phyloP scores from a whole-genome alignment of 2,797 vertebrate species.

The Hyperoplus lanceolatus region DNA sequence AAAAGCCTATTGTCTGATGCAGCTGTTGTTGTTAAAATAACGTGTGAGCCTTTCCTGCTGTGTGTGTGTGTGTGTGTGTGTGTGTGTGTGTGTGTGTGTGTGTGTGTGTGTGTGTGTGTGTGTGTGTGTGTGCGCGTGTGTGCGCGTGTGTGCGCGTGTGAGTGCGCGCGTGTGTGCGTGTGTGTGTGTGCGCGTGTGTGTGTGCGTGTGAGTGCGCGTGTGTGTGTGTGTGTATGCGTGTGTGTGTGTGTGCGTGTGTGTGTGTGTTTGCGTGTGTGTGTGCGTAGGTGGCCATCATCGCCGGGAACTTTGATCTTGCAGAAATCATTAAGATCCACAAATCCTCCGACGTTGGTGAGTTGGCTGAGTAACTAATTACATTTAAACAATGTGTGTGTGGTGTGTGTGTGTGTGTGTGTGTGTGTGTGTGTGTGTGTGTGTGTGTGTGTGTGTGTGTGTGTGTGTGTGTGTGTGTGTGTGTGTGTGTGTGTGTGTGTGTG shows the following conservation, averaged over 20 bases:
- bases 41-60: neutral
- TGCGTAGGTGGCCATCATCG: constrained; percentile 94
- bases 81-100: constrained; percentile 61
- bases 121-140: too few relatives aligned
- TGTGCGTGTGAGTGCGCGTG: too few relatives aligned
- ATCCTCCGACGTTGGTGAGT: constrained; percentile 96
- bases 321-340: constrained; percentile 99
- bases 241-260: constrained; percentile 19
- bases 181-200: too few relatives aligned
- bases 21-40: neutral
- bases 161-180: too few relatives aligned
- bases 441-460: neutral
- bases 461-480: constrained; percentile 18
- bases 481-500: constrained; percentile 33
- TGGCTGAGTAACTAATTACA: constrained; percentile 21
- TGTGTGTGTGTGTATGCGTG: too few relatives aligned
- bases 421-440: neutral
- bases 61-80: constrained; percentile 31
- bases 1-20: neutral
- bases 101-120: constrained; percentile 75
- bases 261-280: constrained; percentile 37
- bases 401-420: neutral
- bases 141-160: too few relatives aligned
- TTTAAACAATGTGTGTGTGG: neutral
- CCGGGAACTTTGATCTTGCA: constrained; percentile 97